Evolutionary conservation across 2,888 invertebrate species (phyloP), one percentile per base, ranked within the genome.

Genomic region (Ophion slaviceki): DNA sequence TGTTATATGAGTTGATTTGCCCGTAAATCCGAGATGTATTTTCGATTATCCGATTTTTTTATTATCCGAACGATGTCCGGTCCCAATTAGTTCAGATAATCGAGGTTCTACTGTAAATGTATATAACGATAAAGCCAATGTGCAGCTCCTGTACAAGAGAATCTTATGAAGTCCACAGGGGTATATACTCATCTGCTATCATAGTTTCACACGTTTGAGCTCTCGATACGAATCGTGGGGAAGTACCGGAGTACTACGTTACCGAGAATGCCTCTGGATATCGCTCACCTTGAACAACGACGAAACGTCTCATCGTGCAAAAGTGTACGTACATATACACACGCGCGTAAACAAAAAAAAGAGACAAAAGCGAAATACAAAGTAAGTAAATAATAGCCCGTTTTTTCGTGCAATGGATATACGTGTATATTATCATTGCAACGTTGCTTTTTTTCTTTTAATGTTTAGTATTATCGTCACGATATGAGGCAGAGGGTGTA

Each of bases 221-320:
- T 86, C 90, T 89, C 90, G 90, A 90, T 87, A 87, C 88, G 89
- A 89, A 90, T 89, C 89, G 87, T 80, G 68, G 71, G 20, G n/a
- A 32, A 62, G 32, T 53, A 28, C n/a, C 45, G 59, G 36, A 66
- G 47, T 20, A 24, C 28, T 32, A 45, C 36, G 59, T 62, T 70
- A 61, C 28, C 61, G 78, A 68, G 45, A 68, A 68, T 68, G 57
- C 72, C 59, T 62, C 68, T 45, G 68, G 59, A 57, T 72, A n/a
- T 59, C 20, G 59, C 57, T n/a, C 72, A 11, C 14, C 20, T 32
- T 20, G 20, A 40, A n/a, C 74, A 53, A 66, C 66, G 61, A 61
- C 57, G 47, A 75, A 59, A 64, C 32, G 32, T 24, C n/a, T 7
- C 20, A 11, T 59, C 28, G 14, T 24, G n/a, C 61, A 71, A 24